These are phyloP conservation scores for zebrafish (Danio rerio) DNA, from an alignment of 2,113 vertebrate species.

Conservation along the genomic window DNA sequence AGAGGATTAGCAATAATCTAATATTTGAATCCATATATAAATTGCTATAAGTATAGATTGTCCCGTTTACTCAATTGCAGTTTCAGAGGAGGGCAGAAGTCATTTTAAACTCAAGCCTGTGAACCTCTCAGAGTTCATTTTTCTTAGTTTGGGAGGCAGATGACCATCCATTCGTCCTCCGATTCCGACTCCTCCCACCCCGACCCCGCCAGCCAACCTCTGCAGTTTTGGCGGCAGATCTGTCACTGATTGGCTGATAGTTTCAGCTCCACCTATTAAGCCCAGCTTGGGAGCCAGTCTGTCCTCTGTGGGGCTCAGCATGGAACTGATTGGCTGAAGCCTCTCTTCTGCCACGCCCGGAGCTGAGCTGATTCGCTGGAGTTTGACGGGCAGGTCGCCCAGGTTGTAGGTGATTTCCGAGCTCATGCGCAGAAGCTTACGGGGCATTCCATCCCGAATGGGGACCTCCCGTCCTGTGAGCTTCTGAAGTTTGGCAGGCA, in stretches of 20 bases:
- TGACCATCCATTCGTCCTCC: constrained; percentile 61
- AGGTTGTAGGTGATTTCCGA: constrained; percentile 98
- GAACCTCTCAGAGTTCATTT: constrained; percentile 98
- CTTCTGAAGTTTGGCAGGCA: constrained; percentile 96
- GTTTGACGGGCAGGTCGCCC: constrained; percentile 96
- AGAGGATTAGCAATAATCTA: constrained; percentile 61
- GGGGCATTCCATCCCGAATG: constrained; percentile 65
- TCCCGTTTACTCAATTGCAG: constrained; percentile 19
- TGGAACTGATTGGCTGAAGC: constrained; percentile 92
- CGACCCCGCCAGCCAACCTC: constrained; percentile 56
- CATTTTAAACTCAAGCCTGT: constrained; percentile 71
- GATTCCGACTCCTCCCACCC: constrained; percentile 55
- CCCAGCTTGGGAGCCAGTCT: constrained; percentile 80
- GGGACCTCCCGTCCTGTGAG: constrained; percentile 91
- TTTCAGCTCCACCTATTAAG: constrained; percentile 77
- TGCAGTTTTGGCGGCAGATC: constrained; percentile 84
- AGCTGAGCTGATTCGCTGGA: constrained; percentile 98
- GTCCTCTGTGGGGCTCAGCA: constrained; percentile 87
- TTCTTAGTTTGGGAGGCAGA: constrained; percentile 86
- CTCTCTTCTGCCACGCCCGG: constrained; percentile 95
- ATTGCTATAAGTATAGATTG: constrained; percentile 66
- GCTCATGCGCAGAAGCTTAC: constrained; percentile 97
- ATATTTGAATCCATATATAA: constrained; percentile 76
- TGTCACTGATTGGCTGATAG: constrained; percentile 78
- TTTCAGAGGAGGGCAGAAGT: constrained; percentile 46